Percentiles rank a stretch among this genome's conserved stretches.
These are phyloP conservation scores for Drosophila teissieri DNA, from an alignment of 1,140 invertebrate genomes.

Conservation along the genomic window DNA sequence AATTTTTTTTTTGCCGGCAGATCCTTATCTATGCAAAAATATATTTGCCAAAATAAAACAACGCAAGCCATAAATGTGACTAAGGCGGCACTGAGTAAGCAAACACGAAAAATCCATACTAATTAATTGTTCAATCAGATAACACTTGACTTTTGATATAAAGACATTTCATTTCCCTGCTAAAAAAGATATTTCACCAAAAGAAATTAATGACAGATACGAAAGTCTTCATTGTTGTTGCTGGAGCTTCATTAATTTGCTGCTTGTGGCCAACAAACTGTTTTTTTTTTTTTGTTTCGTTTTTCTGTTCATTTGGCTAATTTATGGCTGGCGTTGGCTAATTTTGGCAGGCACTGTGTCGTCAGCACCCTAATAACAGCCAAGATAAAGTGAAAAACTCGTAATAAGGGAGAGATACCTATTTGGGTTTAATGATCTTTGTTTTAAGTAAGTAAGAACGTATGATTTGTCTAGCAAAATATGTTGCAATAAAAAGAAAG, in stretches of 20 bases:
- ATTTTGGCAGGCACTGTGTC: conserved; percentile 53
- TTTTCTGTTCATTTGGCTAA: conserved; percentile 28
- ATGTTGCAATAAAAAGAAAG: too few relatives aligned
- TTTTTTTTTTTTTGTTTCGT: conserved; percentile 1
- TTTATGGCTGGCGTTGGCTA: conserved; percentile 63
- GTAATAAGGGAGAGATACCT: background rate
- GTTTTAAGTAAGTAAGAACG: background rate
- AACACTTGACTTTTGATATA: conserved; percentile 63
- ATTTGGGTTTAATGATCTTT: conserved; percentile 11
- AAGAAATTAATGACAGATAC: conserved; percentile 65
- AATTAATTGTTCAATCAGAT: conserved; percentile 81
- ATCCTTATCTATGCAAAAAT: conserved; percentile 77
- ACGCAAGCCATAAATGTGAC: conserved; percentile 48
- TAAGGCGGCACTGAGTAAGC: conserved; percentile 35
- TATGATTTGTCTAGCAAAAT: too few relatives aligned
- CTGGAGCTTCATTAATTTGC: conserved; percentile 28
- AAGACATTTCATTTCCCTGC: conserved; percentile 68
- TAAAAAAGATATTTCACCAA: conserved; percentile 67
- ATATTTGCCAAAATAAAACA: conserved; percentile 34
- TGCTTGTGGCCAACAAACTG: conserved; percentile 15
- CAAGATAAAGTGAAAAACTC: background rate
- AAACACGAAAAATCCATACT: conserved; percentile 54
- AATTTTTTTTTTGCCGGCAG: conserved; percentile 33
- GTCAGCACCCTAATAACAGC: conserved; percentile 27
- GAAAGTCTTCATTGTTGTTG: conserved; percentile 42